Conservation (phyloP, 2,113 vertebrate species). For the Ictalurus furcatus region DNA sequence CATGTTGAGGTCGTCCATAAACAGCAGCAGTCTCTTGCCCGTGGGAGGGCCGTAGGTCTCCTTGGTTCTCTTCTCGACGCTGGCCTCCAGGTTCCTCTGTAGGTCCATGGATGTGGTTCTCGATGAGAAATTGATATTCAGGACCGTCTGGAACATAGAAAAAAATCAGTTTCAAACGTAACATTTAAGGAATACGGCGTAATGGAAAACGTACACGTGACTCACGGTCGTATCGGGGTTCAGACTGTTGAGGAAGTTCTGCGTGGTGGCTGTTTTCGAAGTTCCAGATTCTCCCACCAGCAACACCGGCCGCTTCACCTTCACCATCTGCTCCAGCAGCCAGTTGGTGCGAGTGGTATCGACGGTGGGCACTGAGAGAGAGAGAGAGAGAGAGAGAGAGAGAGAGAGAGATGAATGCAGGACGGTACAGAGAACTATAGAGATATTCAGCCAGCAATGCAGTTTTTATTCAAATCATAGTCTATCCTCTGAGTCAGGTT, state of each 20-base stretch:
- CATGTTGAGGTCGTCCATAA: constrained; percentile 98
- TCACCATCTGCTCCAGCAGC: constrained; percentile 90
- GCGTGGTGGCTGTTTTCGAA: constrained; percentile 93
- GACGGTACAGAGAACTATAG: not conserved
- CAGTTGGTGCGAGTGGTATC: constrained; percentile 87
- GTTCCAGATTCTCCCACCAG: constrained; percentile 95
- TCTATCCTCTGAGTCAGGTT: not conserved
- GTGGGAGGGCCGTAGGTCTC: constrained; percentile 87
- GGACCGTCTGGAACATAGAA: constrained; percentile 72
- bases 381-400: constrained; percentile 41
- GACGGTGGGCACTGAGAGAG: constrained; percentile 85
- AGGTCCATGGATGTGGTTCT: constrained; percentile 94
- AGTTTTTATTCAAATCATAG: not conserved
- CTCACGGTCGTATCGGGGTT: constrained; percentile 76
- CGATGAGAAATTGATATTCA: constrained; percentile 91
- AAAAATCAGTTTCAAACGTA: not conserved
- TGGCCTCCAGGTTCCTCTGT: constrained; percentile 91
- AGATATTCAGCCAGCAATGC: not conserved
- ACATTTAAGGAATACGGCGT: not conserved
- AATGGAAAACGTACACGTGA: not conserved
- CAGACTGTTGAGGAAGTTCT: constrained; percentile 86
- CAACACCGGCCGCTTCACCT: constrained; percentile 82
- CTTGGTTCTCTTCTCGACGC: constrained; percentile 91
- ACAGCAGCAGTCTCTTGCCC: constrained; percentile 89
- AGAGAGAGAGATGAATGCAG: constrained; percentile 15